Percentiles rank a stretch among this genome's conserved stretches.
Evolutionary conservation across 2,888 invertebrate genomes (phyloP).

Genomic region (Drosophila putrida): DNA sequence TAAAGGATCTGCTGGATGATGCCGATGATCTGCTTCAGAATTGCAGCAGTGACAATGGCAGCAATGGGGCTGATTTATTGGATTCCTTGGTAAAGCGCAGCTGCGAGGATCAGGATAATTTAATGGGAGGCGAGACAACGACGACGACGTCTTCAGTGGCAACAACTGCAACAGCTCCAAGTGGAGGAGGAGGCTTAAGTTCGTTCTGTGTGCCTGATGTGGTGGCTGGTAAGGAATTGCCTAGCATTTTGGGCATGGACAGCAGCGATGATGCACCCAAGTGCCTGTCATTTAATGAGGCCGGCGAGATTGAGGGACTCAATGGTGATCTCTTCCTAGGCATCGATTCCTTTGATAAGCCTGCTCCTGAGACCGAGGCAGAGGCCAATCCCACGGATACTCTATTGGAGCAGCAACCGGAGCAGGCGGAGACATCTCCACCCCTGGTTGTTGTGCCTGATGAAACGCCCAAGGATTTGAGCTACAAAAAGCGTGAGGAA

Average conservation of each 20-base stretch:
- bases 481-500: constrained; percentile 86
- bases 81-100: constrained; percentile 88
- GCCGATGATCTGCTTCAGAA: constrained; percentile 84
- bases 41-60: constrained; percentile 85
- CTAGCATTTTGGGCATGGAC: constrained; percentile 88
- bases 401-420: constrained; percentile 60
- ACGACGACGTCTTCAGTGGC: not conserved
- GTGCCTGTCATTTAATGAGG: constrained; percentile 84
- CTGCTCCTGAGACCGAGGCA: constrained; percentile 34
- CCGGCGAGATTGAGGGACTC: constrained; percentile 84
- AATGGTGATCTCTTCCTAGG: constrained; percentile 83
- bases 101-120: constrained; percentile 88
- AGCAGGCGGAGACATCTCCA: constrained; percentile 65
- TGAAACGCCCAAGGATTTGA: constrained; percentile 88
- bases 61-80: constrained; percentile 86
- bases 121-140: constrained; percentile 69
- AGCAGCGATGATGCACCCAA: constrained; percentile 83
- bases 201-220: constrained; percentile 67
- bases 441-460: constrained; percentile 78
- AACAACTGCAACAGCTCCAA: constrained; percentile 21
- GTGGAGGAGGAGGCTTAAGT: constrained; percentile 38
- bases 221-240: constrained; percentile 87
- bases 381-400: constrained; percentile 12
- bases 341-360: constrained; percentile 76
- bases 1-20: constrained; percentile 84